Percentiles rank a stretch among this genome's conserved stretches.
Conservation (phyloP, 2,888 invertebrate genomes). For the Torymus texanus region DNA sequence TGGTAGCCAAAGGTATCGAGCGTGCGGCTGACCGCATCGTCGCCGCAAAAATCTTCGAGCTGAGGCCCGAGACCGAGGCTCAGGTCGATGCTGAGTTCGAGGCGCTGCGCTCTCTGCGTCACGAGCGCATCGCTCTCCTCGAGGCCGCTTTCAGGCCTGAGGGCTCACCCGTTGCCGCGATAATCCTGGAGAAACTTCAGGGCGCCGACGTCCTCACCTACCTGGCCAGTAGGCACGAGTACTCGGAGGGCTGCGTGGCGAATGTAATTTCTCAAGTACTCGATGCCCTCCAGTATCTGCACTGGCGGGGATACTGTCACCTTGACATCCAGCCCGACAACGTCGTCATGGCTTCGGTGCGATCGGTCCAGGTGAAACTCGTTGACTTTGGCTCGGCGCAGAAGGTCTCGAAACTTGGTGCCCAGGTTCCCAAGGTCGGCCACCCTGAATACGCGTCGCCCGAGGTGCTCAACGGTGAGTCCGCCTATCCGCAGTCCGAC, state of each 20-base stretch:
- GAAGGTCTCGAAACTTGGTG: constrained; percentile 87
- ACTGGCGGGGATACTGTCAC: constrained; percentile 94
- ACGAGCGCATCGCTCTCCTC: constrained; percentile 90
- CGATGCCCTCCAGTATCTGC: constrained; percentile 94
- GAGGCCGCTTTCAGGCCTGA: constrained; percentile 84
- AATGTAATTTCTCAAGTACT: constrained; percentile 90
- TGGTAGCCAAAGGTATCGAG: constrained; percentile 89
- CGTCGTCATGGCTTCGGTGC: constrained; percentile 91
- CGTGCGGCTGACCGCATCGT: constrained; percentile 85
- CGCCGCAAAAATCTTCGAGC: constrained; percentile 89
- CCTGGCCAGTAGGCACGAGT: constrained; percentile 91
- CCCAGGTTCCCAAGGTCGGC: constrained; percentile 79
- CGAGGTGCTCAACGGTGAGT: constrained; percentile 91
- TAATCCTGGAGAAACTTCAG: constrained; percentile 89
- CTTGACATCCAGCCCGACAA: constrained; percentile 96
- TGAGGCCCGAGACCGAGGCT: constrained; percentile 79
- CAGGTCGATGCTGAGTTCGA: constrained; percentile 85
- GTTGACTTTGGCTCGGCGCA: constrained; percentile 94
- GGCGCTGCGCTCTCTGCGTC: constrained; percentile 86
- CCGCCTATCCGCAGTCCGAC: constrained; percentile 92
- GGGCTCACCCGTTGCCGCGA: constrained; percentile 82
- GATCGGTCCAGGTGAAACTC: constrained; percentile 91
- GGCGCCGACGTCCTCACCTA: constrained; percentile 95
- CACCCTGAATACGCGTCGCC: constrained; percentile 90
- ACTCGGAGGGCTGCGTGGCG: constrained; percentile 94